phyloP scores from a whole-genome alignment of 2,113 vertebrate genomes.

The Myotis lucifugus region DNA sequence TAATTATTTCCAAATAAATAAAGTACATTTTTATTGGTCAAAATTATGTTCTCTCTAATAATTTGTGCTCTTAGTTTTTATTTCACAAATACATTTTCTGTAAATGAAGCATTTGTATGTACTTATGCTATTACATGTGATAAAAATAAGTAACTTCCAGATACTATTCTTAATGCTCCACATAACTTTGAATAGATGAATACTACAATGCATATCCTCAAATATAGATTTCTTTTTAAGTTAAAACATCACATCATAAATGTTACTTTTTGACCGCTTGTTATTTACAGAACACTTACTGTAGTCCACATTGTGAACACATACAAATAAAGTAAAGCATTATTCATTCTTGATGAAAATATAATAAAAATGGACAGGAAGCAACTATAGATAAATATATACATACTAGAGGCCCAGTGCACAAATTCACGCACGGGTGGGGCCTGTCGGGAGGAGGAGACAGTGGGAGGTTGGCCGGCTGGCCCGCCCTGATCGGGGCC shows the following conservation, averaged over 20 bases:
- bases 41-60: not conserved
- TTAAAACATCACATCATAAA: not conserved
- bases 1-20: not conserved
- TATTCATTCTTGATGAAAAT: not conserved
- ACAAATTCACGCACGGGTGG: too few species aligned
- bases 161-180: not conserved
- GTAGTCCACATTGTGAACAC: not conserved
- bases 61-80: not conserved
- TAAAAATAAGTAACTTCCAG: slow-evolving; percentile 19
- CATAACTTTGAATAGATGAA: not conserved
- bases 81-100: not conserved
- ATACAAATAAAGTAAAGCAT: not conserved
- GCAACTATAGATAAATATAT: not conserved
- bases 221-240: not conserved
- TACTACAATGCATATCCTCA: not conserved
- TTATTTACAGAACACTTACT: not conserved
- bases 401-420: not conserved
- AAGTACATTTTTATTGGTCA: not conserved
- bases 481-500: too few species aligned
- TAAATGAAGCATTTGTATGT: not conserved
- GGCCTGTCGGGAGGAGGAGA: too few species aligned
- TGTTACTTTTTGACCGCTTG: not conserved
- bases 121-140: not conserved
- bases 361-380: not conserved
- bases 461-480: rapidly evolving